Base-by-base conservation (phyloP, 2,888 invertebrate species). In the Scrobipalpa costella region DNA sequence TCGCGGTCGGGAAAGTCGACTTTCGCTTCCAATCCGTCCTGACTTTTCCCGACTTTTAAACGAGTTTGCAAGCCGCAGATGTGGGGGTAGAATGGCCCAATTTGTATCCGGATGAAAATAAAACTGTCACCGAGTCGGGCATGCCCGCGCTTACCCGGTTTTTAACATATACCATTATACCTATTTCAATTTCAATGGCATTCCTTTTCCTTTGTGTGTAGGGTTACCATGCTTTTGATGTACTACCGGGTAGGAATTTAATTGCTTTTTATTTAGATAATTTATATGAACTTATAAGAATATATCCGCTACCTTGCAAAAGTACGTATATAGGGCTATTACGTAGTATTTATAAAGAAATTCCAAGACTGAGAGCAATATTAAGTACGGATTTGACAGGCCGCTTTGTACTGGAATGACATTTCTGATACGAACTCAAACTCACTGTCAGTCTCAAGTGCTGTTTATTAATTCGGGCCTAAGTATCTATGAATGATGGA, bases 1-100 rank as follows among this genome's bases (percentile, higher is more conserved):
- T 55, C 55, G 55, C 55, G 55, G 55, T 55, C 34, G n/a, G n/a
- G n/a, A 33, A 17, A 55, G 27, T 34, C 55, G 33, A 55, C 55
- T 34, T 55, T 34, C 9, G 15, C 7, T 15, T 34, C 55, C n/a
- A 55, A 34, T 34, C 34, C 34, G 19, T 27, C 27, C 27, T 27
- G 27, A 27, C 27, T 27, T 27, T 27, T 17, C 50, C 19, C 34
- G 55, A 55, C 55, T 55, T 55, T 33, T 34, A 55, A 55, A 55
- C 34, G 55, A 55, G 33, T 34, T 50, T 27, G 2, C 34, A 27
- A 7, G 33, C 50, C 50, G 21, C 50, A 52, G 50, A 52, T 52
- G 50, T 27, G 50, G 13, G 21, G 50, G 19, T 19, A 17, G 21
- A 27, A 52, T 21, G 50, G 21, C 50, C 19, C 50, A 52, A 52